Base-by-base conservation (phyloP, 1,140 invertebrate genomes). In the Dendrolimus kikuchii region DNA sequence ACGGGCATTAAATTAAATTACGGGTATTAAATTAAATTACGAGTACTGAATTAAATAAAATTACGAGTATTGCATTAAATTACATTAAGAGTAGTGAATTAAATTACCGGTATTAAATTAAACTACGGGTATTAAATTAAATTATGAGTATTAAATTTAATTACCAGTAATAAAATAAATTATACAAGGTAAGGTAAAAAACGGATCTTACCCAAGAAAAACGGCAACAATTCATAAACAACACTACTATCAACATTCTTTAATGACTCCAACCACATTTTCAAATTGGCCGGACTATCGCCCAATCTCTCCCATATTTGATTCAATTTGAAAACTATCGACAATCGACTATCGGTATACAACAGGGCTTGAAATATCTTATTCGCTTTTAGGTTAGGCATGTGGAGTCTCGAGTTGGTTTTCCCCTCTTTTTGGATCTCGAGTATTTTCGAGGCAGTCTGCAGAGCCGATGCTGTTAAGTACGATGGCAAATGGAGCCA, bases 341-440 rank as follows among this genome's bases (percentile, higher is more conserved):
- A 71, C 3, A 85, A 40, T 51, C 66, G 64, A 23, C 64, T 65
- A 36, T 85, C 81, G 0, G 71, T 75, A 10, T 77, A 63, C 0
- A 74, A 48, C 38, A 85, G 47, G 1, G 62, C 60, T 68, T 77
- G 68, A 47, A 83, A 82, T 0, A 60, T 71, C 38, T 68, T 70
- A 36, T 86, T 85, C 0, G 68, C 58, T 52, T 69, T 78, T 7
- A 85, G 60, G 55, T 81, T 83, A 0, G 78, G 61, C 55, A 76
- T 77, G 42, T 75, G 57, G 2, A 79, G 43, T 4, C 66, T 68
- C 0, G 48, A 57, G 43, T 83, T 68, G n/a, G 64, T 57, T 46
- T 63, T 52, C 1, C 54, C 53, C n/a, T 58, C 57, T 51, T 74
- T 63, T 41, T 77, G 68, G 0, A 59, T 62, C 36, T 81, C 77